Percentiles rank a stretch among this genome's conserved stretches.
Evolutionary conservation across 2,797 vertebrate species (phyloP).

Genomic region (Neostethus bicornis): DNA sequence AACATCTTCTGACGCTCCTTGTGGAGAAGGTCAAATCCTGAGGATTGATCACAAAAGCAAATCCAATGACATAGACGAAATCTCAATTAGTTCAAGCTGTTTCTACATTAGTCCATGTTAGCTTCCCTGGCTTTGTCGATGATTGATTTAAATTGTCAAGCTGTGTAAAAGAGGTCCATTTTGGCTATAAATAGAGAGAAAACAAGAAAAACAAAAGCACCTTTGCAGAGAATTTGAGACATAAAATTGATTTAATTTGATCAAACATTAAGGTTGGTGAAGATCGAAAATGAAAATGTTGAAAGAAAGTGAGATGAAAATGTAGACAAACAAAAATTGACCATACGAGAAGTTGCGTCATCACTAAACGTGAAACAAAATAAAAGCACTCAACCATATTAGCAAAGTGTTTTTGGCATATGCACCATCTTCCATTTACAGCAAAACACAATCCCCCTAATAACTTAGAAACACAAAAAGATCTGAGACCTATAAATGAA

Average conservation of each 20-base stretch:
- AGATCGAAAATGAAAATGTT: not conserved
- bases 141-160: constrained; percentile 11
- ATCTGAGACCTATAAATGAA: constrained; percentile 39
- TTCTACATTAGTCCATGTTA: constrained; percentile 20
- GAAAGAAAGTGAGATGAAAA: too few species aligned
- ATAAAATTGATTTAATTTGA: not conserved
- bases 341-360: not conserved
- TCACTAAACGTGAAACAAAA: not conserved
- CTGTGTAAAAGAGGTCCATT: constrained; percentile 16
- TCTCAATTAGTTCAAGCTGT: constrained; percentile 11
- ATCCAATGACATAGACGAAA: constrained; percentile 29
- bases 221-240: too few species aligned
- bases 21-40: constrained; percentile 40
- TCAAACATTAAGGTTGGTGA: not conserved
- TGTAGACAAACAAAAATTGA: too few species aligned
- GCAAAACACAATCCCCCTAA: constrained; percentile 1
- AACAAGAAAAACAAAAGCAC: not conserved
- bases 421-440: not conserved
- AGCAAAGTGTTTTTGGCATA: too few species aligned
- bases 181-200: constrained; percentile 24
- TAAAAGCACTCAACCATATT: not conserved
- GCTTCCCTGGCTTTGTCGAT: constrained; percentile 10
- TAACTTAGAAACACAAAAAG: constrained; percentile 26
- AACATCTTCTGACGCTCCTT: constrained; percentile 34
- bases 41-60: constrained; percentile 40